Conservation (phyloP, 2,888 invertebrate genomes). For the Trissolcus brochymenae region DNA sequence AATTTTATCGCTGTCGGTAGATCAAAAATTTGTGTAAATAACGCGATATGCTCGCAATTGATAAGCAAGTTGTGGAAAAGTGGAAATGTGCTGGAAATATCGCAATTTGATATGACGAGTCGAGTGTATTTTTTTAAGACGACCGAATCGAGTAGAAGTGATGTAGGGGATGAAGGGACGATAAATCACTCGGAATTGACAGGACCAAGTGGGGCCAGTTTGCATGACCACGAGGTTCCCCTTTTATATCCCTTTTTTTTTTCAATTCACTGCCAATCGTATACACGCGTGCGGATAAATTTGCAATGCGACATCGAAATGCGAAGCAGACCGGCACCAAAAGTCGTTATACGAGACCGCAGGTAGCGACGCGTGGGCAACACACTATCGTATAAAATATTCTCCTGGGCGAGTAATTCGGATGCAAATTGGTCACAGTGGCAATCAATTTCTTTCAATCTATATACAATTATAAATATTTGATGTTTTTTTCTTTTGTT, state of each 20-base stretch:
- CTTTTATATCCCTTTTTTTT: slow-evolving; percentile 50
- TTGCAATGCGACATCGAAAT: slow-evolving; percentile 43
- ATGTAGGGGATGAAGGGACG: slow-evolving; percentile 55
- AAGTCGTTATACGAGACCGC: slow-evolving; percentile 56
- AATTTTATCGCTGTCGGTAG: slow-evolving; percentile 1
- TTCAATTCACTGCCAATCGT: slow-evolving; percentile 32
- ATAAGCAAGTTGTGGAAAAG: slow-evolving; percentile 22
- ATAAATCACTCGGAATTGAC: slow-evolving; percentile 68
- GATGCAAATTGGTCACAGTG: slow-evolving; percentile 49
- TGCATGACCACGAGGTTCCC: slow-evolving; percentile 61
- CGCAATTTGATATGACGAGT: not conserved
- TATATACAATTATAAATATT: slow-evolving; percentile 3
- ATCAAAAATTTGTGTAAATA: slow-evolving; percentile 19
- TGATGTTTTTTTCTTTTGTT: not conserved
- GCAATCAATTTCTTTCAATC: slow-evolving; percentile 23
- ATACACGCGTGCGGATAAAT: slow-evolving; percentile 42
- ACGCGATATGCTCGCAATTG: not conserved
- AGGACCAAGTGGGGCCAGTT: slow-evolving; percentile 65
- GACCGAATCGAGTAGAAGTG: slow-evolving; percentile 35
- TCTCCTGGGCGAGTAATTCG: slow-evolving; percentile 44
- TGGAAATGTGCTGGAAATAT: slow-evolving; percentile 24
- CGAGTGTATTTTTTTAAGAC: slow-evolving; percentile 21
- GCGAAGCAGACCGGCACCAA: slow-evolving; percentile 42
- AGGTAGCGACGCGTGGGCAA: slow-evolving; percentile 54
- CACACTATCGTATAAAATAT: slow-evolving; percentile 49